Evolutionary conservation across 2,113 vertebrate genomes (phyloP), one percentile per base, ranked within the genome.

Genomic region (Sebastes schlegelii): DNA sequence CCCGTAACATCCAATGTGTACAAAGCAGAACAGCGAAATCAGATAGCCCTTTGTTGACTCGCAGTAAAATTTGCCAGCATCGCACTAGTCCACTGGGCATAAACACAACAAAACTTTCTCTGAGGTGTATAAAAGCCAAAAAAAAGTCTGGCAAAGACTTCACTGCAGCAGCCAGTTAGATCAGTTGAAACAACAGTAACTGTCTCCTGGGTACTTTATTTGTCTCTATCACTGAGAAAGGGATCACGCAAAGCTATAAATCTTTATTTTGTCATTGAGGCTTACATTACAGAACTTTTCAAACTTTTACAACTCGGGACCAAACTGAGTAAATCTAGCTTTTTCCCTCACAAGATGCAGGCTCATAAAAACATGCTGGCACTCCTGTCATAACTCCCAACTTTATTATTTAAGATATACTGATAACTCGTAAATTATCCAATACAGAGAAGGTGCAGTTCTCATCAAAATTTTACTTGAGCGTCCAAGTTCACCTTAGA

Each of bases 231-330:
- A 14, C 58, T 55, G 69, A 54, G 60, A 79, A 80, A 78, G 73
- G 13, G 61, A 82, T 61, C 40, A 77, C 76, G 63, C 12, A 66
- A 69, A 72, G 65, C 73, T 60, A 65, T 79, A 74, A 74, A 79
- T 88, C 76, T 84, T 71, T 48, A 65, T 83, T 78, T 61, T 81
- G 65, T 85, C 48, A 13, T 51, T 57, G 43, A 60, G 57, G 63
- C 62, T 63, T 64, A 4, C 51, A 49, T 55, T 55, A 12, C 34
- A 52, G n/a, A 76, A 19, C 17, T 19, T 60, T 83, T 67, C 5
- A 1, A 17, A 51, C 16, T 34, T 69, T 69, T 60, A 63, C 80
- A 79, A 21, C 45, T 49, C 49, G 16, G 34, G 54, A 72, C 48
- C 19, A 83, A 48, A 54, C 46, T 49, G 8, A 80, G 19, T 55